Percentiles rank a stretch among this genome's conserved stretches.
Conservation (phyloP, 64 coral and sea anemone genomes). For the Pocillopora damicornis region DNA sequence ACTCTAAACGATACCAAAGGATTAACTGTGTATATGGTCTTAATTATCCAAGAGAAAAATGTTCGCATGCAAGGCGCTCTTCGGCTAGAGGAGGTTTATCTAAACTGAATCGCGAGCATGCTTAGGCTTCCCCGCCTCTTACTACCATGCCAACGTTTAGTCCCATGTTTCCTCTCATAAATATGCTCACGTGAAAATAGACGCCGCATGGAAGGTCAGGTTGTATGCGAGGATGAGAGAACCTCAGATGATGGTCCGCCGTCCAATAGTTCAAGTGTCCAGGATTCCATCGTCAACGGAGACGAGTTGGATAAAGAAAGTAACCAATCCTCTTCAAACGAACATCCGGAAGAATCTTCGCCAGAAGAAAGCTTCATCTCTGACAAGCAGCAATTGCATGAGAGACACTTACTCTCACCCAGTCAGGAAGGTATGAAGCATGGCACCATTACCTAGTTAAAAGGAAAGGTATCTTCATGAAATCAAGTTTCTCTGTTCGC, state of each 20-base stretch:
- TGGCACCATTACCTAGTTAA: neutral
- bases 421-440: neutral
- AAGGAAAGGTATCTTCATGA: neutral
- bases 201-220: neutral
- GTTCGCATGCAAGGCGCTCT: no score
- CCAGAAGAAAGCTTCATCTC: neutral
- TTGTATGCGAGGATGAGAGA: neutral
- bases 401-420: neutral
- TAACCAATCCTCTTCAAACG: neutral
- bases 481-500: no score
- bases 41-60: no score
- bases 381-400: neutral
- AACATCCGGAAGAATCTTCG: neutral
- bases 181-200: neutral
- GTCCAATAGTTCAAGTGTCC: neutral
- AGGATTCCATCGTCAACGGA: constrained; percentile 4
- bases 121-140: no score
- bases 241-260: neutral
- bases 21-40: no score
- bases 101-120: neutral
- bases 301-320: neutral
- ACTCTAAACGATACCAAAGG: no score
- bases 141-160: no score
- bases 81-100: no score
- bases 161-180: no score